phyloP scores from a whole-genome alignment of 1,140 invertebrate species.

The Aphelenchoides besseyi region DNA sequence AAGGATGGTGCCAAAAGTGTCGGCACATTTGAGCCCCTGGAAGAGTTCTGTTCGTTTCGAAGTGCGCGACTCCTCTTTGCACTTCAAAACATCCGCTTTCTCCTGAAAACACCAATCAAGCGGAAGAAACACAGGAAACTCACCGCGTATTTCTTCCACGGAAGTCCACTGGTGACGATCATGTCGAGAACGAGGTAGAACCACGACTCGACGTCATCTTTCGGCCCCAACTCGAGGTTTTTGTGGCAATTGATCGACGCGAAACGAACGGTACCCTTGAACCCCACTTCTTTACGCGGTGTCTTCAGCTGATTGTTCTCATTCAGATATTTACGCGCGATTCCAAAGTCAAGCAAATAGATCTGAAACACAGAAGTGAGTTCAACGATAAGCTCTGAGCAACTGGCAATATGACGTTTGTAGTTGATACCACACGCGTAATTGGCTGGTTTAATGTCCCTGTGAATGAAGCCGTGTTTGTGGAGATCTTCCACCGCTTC shows the following conservation, averaged over 20 bases:
- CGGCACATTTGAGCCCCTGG: too few relatives aligned
- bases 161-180: constrained; percentile 25
- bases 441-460: too few relatives aligned
- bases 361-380: constrained; percentile 26
- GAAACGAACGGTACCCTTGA: too few relatives aligned
- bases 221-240: constrained; percentile 32
- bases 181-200: constrained; percentile 40
- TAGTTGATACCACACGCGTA: too few relatives aligned
- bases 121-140: too few relatives aligned
- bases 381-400: too few relatives aligned
- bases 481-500: too few relatives aligned
- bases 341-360: constrained; percentile 43
- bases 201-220: constrained; percentile 42
- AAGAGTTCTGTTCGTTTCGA: too few relatives aligned
- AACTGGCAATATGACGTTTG: too few relatives aligned
- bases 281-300: constrained; percentile 37
- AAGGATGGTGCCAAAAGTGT: too few relatives aligned
- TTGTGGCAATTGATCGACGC: constrained; percentile 35
- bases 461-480: too few relatives aligned
- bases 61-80: constrained; percentile 29
- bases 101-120: too few relatives aligned
- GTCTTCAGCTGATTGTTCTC: constrained; percentile 39
- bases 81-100: constrained; percentile 18
- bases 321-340: constrained; percentile 33
- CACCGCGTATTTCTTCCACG: constrained; percentile 34